Percentiles rank a stretch among this genome's conserved stretches.
Conservation (phyloP, 2,888 invertebrate species). For the Hemistola chrysoprasaria region DNA sequence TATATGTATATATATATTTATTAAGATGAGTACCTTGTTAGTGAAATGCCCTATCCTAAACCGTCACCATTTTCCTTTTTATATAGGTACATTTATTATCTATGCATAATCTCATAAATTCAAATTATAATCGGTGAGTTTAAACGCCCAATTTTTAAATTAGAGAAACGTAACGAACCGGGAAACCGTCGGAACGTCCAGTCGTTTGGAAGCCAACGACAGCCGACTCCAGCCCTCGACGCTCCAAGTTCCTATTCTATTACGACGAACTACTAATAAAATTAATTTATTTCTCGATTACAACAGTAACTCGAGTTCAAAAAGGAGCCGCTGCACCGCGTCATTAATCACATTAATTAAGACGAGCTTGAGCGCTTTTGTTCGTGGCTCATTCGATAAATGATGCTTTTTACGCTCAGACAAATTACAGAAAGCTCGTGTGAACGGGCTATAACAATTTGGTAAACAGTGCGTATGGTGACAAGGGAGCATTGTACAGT, state of each 20-base stretch:
- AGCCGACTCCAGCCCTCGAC: slow-evolving; percentile 35
- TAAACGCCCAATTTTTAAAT: slow-evolving; percentile 76
- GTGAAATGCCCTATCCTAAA: slow-evolving; percentile 53
- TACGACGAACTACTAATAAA: slow-evolving; percentile 75
- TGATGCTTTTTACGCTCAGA: slow-evolving; percentile 51
- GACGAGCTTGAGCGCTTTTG: slow-evolving; percentile 76
- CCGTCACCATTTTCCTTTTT: slow-evolving; percentile 61
- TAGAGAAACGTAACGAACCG: slow-evolving; percentile 68
- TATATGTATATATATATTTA: no score
- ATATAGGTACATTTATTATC: slow-evolving; percentile 58
- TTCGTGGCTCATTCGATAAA: slow-evolving; percentile 68
- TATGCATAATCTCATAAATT: slow-evolving; percentile 71
- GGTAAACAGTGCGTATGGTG: slow-evolving; percentile 20
- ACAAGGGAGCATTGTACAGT: no score
- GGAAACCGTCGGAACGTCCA: slow-evolving; percentile 48
- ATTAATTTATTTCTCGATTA: slow-evolving; percentile 81
- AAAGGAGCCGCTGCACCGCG: slow-evolving; percentile 64
- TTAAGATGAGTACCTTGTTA: slow-evolving; percentile 68
- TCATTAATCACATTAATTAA: slow-evolving; percentile 82
- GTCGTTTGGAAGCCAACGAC: slow-evolving; percentile 45
- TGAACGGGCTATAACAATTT: slow-evolving; percentile 45
- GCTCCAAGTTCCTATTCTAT: slow-evolving; percentile 64
- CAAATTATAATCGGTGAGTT: slow-evolving; percentile 74
- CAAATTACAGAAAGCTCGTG: slow-evolving; percentile 54
- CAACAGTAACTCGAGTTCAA: slow-evolving; percentile 73